Evolutionary conservation across 2,113 vertebrate genomes (phyloP).

Genomic region (Pteruthius melanotis): DNA sequence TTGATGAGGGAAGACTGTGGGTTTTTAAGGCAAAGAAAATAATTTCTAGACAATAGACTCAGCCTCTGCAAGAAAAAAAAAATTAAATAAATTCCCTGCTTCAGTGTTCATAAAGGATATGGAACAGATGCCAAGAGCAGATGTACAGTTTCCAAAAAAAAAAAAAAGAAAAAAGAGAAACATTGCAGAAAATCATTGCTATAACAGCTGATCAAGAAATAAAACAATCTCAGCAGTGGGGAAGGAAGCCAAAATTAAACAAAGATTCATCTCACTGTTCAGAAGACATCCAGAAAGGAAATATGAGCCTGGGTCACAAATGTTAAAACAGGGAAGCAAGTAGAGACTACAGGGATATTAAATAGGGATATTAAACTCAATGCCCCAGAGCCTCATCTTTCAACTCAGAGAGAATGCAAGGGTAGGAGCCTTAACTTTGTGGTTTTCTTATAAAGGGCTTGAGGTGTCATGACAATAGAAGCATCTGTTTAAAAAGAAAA

Average conservation of each 20-base stretch:
- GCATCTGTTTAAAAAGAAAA: background rate
- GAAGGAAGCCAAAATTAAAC: conserved; percentile 34
- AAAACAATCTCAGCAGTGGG: conserved; percentile 26
- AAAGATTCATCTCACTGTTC: background rate
- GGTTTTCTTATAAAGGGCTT: background rate
- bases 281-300: conserved; percentile 14
- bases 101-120: conserved; percentile 1
- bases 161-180: background rate
- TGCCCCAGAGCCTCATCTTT: background rate
- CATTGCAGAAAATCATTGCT: conserved; percentile 36
- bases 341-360: background rate
- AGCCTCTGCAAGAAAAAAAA: background rate
- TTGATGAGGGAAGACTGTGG: background rate
- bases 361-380: background rate
- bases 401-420: background rate
- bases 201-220: conserved; percentile 48
- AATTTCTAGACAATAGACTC: conserved; percentile 44
- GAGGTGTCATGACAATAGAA: background rate
- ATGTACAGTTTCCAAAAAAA: conserved; percentile 27
- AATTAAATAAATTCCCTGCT: background rate
- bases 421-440: background rate
- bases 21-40: conserved; percentile 9
- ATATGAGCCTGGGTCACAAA: background rate
- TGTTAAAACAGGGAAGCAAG: background rate
- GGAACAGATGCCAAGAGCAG: conserved; percentile 51